phyloP scores from a whole-genome alignment of 2,113 vertebrate genomes.

The Symphodus melops region DNA sequence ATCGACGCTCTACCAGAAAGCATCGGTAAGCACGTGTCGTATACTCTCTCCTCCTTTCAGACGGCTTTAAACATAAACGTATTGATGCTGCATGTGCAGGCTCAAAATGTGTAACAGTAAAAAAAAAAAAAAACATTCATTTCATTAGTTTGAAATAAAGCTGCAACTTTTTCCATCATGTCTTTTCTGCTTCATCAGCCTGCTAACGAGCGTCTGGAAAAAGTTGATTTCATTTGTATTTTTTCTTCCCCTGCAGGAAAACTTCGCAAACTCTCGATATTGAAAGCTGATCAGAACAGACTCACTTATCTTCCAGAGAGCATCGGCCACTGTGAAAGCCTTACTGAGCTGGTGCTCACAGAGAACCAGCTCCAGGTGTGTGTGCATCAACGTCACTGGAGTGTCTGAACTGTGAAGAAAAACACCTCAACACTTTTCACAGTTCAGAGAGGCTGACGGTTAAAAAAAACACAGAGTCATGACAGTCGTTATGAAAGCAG shows the following conservation, averaged over 20 bases:
- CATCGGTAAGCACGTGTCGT: conserved; percentile 85
- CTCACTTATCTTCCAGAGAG: conserved; percentile 91
- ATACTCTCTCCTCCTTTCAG: not conserved
- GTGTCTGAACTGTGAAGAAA: too few relatives aligned
- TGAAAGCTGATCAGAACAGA: conserved; percentile 97
- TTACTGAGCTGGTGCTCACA: conserved; percentile 96
- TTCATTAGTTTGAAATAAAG: too few relatives aligned
- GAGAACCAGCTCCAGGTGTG: conserved; percentile 95
- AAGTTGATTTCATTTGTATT: not conserved
- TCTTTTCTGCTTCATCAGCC: not conserved
- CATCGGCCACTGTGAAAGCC: conserved; percentile 94
- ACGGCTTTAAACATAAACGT: not conserved
- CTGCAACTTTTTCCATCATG: too few relatives aligned
- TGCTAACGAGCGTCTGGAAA: not conserved
- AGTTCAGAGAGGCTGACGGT: too few relatives aligned
- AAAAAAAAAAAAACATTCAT: too few relatives aligned
- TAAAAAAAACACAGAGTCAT: too few relatives aligned
- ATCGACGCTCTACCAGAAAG: conserved; percentile 92
- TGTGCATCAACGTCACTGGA: conserved; percentile 9
- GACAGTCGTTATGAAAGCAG: not conserved
- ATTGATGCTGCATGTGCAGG: not conserved
- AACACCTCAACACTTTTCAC: too few relatives aligned
- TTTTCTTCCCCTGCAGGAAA: conserved; percentile 84
- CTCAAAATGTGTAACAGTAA: too few relatives aligned
- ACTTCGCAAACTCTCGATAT: conserved; percentile 90